phyloP scores from a whole-genome alignment of 2,888 invertebrate genomes.

The Syritta pipiens region DNA sequence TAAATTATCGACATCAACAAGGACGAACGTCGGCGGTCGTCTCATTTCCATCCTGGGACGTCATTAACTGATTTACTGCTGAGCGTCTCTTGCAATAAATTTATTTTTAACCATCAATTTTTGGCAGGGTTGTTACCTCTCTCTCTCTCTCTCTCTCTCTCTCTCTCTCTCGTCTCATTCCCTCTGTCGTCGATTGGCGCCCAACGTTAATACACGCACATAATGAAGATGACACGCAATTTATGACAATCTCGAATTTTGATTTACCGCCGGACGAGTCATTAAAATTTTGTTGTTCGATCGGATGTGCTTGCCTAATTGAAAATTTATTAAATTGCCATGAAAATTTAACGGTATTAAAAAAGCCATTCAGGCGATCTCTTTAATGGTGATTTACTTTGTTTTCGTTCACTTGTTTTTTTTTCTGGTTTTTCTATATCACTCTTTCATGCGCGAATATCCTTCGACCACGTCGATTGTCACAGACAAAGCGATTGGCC shows the following conservation, averaged over 20 bases:
- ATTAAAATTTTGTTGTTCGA: slow-evolving; percentile 2
- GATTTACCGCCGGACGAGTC: slow-evolving; percentile 15
- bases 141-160: too few species aligned
- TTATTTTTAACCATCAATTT: slow-evolving; percentile 44
- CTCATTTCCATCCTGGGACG: slow-evolving; percentile 2
- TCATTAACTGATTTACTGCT: slow-evolving; percentile 48
- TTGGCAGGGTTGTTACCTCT: too few species aligned
- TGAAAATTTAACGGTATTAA: too few species aligned
- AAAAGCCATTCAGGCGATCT: too few species aligned
- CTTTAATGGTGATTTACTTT: too few species aligned
- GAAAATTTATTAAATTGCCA: slow-evolving; percentile 16
- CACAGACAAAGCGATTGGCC: background rate
- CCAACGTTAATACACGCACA: background rate
- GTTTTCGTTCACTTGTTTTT: too few species aligned
- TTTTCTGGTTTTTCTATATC: too few species aligned
- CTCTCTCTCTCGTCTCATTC: too few species aligned
- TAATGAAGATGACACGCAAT: slow-evolving; percentile 40
- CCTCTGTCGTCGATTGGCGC: too few species aligned
- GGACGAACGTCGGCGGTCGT: background rate
- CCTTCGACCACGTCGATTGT: too few species aligned
- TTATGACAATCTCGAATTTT: slow-evolving; percentile 28
- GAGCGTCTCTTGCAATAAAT: slow-evolving; percentile 32
- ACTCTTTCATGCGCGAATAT: too few species aligned
- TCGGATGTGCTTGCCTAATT: slow-evolving; percentile 34
- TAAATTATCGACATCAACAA: slow-evolving; percentile 27